Evolutionary conservation across 23 tunicate species (phyloP).

Genomic region (Halocynthia roretzi): DNA sequence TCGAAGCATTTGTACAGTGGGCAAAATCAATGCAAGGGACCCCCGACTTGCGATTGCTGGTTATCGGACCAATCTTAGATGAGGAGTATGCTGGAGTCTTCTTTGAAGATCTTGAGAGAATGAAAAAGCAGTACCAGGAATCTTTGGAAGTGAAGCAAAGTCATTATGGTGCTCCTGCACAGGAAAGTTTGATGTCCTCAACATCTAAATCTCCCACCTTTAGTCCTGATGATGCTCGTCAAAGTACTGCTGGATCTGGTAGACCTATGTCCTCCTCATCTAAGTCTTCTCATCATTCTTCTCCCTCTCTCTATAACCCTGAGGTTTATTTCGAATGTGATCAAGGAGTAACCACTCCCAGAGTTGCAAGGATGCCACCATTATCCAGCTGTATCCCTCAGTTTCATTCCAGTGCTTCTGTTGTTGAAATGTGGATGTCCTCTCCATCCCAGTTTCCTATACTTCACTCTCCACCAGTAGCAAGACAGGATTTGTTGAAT

Average conservation of each 20-base stretch:
- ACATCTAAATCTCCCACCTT: neutral
- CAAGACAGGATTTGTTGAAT: slow-evolving; percentile 3
- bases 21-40: neutral
- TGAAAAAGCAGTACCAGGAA: neutral
- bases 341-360: neutral
- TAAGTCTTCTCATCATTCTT: too few relatives aligned
- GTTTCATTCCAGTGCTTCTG: neutral
- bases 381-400: neutral
- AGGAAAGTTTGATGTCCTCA: neutral
- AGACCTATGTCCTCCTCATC: too few relatives aligned
- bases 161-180: too few relatives aligned
- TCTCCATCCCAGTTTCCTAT: slow-evolving; percentile 20
- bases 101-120: neutral
- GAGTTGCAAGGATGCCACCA: neutral
- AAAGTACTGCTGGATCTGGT: too few relatives aligned
- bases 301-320: too few relatives aligned
- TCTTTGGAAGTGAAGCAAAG: neutral
- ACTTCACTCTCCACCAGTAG: slow-evolving; percentile 39
- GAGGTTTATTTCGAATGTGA: too few relatives aligned
- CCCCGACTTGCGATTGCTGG: slow-evolving; percentile 35
- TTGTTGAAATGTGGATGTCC: slow-evolving; percentile 39
- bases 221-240: too few relatives aligned
- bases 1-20: slow-evolving; percentile 29
- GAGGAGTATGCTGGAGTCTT: slow-evolving; percentile 23
- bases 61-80: slow-evolving; percentile 58